phyloP scores from a whole-genome alignment of 1,140 invertebrate species.

The Bombus waltoni region DNA sequence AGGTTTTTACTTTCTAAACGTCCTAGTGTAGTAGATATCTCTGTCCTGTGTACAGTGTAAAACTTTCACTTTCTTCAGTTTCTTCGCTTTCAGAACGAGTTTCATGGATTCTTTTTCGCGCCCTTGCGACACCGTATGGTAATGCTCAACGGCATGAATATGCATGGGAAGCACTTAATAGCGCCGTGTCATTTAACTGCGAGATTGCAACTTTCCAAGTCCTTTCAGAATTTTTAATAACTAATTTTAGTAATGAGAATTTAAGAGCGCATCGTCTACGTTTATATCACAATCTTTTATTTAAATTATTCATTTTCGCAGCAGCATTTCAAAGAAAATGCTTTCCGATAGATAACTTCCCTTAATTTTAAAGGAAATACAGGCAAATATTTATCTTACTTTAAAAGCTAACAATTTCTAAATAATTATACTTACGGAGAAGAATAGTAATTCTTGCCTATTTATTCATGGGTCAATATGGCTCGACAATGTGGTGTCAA shows the following conservation, averaged over 20 bases:
- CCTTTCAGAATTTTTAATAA: constrained; percentile 34
- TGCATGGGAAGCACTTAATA: constrained; percentile 33
- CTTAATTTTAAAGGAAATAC: no score
- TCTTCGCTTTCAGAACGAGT: background rate
- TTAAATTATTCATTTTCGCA: background rate
- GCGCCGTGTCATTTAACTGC: constrained; percentile 33
- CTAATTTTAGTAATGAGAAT: constrained; percentile 42
- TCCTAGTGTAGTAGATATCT: background rate
- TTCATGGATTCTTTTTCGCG: constrained; percentile 7
- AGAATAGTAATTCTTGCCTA: no score
- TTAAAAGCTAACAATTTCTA: no score
- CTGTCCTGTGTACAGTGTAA: background rate
- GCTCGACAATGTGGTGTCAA: no score
- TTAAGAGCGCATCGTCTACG: background rate
- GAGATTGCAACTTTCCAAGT: constrained; percentile 6
- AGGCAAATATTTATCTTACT: no score
- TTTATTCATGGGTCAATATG: no score
- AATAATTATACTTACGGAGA: no score
- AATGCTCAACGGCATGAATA: constrained; percentile 35
- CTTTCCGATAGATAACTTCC: no score
- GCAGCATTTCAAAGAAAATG: background rate
- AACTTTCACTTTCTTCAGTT: constrained; percentile 34
- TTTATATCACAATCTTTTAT: background rate
- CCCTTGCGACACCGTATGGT: constrained; percentile 24
- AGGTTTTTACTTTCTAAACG: background rate